Conservation (phyloP, 1,140 invertebrate species). For the Coenobita brevimanus region DNA sequence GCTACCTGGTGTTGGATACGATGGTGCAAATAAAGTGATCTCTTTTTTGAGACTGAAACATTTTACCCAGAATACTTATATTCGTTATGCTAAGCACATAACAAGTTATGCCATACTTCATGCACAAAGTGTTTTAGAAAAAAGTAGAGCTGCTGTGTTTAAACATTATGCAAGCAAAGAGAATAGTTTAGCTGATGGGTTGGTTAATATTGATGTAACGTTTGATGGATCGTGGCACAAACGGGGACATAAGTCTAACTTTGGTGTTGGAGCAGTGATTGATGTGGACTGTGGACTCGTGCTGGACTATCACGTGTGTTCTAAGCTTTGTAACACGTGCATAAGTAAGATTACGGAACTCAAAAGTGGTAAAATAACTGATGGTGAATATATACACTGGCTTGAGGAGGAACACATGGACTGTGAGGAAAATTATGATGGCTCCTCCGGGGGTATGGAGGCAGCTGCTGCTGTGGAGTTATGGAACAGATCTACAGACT, state of each 20-base stretch:
- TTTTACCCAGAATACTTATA: not conserved
- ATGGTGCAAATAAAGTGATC: constrained; percentile 17
- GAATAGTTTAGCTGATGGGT: not conserved
- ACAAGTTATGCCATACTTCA: constrained; percentile 1
- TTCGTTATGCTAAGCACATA: constrained; percentile 26
- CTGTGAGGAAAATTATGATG: constrained; percentile 32
- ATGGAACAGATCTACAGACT: constrained; percentile 18
- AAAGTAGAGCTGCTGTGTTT: constrained; percentile 37
- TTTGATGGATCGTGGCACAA: constrained; percentile 37
- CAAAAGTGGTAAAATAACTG: constrained; percentile 23
- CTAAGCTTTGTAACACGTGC: constrained; percentile 30
- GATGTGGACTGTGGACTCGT: constrained; percentile 31
- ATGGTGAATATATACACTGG: constrained; percentile 16
- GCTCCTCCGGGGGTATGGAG: constrained; percentile 38
- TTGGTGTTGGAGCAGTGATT: constrained; percentile 35
- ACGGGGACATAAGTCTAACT: constrained; percentile 25
- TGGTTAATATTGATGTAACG: not conserved
- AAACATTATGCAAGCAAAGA: constrained; percentile 27
- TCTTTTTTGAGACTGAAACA: constrained; percentile 30
- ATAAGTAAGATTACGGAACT: constrained; percentile 7
- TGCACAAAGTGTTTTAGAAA: constrained; percentile 23
- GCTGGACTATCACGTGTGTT: constrained; percentile 26
- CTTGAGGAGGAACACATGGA: constrained; percentile 5
- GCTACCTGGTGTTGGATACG: constrained; percentile 33
- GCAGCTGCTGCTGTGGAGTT: constrained; percentile 29